Conservation (phyloP, 2,113 vertebrate genomes). For the Podarcis cretensis region DNA sequence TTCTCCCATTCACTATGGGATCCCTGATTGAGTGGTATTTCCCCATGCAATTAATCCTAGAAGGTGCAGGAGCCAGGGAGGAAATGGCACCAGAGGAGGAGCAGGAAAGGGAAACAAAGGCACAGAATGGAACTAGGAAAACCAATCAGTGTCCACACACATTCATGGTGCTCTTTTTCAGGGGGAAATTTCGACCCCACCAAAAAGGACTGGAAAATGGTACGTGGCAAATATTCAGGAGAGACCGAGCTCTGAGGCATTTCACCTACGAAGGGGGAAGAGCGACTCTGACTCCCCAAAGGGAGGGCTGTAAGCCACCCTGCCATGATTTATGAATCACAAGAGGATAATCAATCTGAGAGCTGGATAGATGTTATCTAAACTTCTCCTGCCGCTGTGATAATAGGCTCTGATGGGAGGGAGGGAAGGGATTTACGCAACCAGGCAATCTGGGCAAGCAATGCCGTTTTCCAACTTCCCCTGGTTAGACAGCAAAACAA, state of each 20-base stretch:
- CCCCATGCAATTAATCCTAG: too few relatives aligned
- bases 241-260: not conserved
- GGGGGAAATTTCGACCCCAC: not conserved
- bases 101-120: not conserved
- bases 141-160: not conserved
- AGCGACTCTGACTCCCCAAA: not conserved
- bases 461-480: constrained; percentile 57
- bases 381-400: constrained; percentile 63
- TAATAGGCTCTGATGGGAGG: constrained; percentile 31
- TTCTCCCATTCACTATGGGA: not conserved
- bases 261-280: not conserved
- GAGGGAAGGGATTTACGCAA: constrained; percentile 14
- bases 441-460: constrained; percentile 15
- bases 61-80: not conserved
- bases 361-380: constrained; percentile 68
- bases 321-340: constrained; percentile 15
- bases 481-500: not conserved
- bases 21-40: not conserved
- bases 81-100: too few relatives aligned
- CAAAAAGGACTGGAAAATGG: constrained; percentile 18
- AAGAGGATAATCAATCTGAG: constrained; percentile 22
- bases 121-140: not conserved
- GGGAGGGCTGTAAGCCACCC: not conserved
- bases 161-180: not conserved
- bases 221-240: not conserved